Evolutionary conservation across 2,797 vertebrate species (phyloP).

Genomic region (Antrozous pallidus): DNA sequence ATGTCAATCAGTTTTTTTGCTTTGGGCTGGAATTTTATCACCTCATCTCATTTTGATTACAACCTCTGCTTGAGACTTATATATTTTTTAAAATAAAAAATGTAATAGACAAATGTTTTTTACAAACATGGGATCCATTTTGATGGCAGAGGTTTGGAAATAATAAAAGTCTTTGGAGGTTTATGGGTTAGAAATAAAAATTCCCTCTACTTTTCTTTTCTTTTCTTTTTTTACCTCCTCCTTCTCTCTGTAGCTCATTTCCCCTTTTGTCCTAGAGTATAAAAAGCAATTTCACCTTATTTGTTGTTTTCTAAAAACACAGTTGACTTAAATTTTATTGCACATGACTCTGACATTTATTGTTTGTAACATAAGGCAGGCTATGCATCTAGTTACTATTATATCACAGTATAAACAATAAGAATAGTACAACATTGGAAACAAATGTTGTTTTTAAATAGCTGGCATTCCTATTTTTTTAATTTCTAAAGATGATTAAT

Average conservation of each 20-base stretch:
- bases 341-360: not conserved
- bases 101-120: not conserved
- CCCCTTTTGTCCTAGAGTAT: not conserved
- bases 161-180: not conserved
- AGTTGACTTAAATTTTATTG: conserved; percentile 20
- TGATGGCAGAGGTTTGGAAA: not conserved
- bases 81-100: not conserved
- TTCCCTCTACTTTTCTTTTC: not conserved
- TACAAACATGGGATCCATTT: not conserved
- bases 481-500: not conserved
- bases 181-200: not conserved
- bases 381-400: not conserved
- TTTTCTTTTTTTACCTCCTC: not conserved
- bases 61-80: not conserved
- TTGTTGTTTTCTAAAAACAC: not conserved
- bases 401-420: not conserved
- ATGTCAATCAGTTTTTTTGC: not conserved
- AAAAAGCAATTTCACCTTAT: not conserved
- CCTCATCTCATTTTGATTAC: not conserved
- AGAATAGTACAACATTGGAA: not conserved
- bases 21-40: conserved; percentile 10
- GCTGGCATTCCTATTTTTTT: not conserved
- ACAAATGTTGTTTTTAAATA: not conserved
- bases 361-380: not conserved
- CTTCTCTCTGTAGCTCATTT: not conserved